Base-by-base conservation (phyloP, 2,797 vertebrate genomes). In the Salarias fasciatus region DNA sequence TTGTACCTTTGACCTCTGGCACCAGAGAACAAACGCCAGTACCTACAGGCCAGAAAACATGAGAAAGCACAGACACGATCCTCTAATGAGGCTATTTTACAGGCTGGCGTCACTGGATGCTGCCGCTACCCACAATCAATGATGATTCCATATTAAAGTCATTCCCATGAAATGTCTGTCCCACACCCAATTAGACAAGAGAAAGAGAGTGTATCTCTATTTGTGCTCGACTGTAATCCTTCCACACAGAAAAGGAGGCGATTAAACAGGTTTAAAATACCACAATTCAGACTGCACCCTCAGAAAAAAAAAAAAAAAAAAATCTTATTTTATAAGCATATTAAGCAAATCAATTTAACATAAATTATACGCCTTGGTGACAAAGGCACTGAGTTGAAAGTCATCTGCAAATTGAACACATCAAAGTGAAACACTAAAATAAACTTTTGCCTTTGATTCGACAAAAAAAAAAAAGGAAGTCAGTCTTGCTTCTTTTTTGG, bases 281-380 rank as follows among this genome's bases (percentile, higher is more conserved):
- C 86, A 81, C 91, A 91, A 92, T 93, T 92, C 89, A 89, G 78
- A 86, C 84, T 79, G 80, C 81, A 90, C 85, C 75, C 83, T 78
- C 82, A 44, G 76, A 86, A 86, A 70, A 84, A 84, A 72, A 86
- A 86, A 70, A 84, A 84, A 72, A 55, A 54, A 72, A 79, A 84
- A 83, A 86, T 90, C 85, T 84, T 90, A 91, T 92, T 93, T 93
- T 89, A 89, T 91, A 94, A 94, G 92, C 91, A 93, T 90, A 92
- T 94, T 93, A 93, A 81, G 90, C 89, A 93, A 93, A 93, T 94
- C 92, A 93, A 93, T 92, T 93, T 94, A 91, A 92, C 93, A 93
- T 94, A 93, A 94, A 93, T 93, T 93, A 93, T 88, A 92, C 89
- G 92, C 90, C 86, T 83, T 48, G 70, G 72, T 79, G 86, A 91